A percentile compares a stretch with the other conserved stretches of the same genome.
Evolutionary conservation across 2,113 vertebrate genomes (phyloP).

Genomic region (Cariama cristata): DNA sequence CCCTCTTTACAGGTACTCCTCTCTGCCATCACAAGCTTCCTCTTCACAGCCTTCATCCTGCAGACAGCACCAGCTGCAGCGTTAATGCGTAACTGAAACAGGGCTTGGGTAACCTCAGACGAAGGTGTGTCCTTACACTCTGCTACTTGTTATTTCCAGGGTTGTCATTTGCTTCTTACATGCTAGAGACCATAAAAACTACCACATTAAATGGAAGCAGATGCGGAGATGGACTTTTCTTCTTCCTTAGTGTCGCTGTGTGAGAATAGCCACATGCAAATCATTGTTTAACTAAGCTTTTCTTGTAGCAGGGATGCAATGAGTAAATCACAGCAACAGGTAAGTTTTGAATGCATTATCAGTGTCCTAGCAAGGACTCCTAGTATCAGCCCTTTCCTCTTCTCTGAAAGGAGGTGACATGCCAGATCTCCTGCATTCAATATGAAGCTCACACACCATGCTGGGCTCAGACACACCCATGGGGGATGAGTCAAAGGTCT

Average conservation of each 20-base stretch:
- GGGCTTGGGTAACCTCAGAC: background rate
- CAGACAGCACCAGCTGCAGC: background rate
- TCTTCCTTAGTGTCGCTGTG: background rate
- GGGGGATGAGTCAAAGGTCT: background rate
- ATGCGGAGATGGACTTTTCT: background rate
- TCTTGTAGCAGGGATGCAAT: background rate
- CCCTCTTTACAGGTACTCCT: rapidly evolving
- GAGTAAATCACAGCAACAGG: background rate
- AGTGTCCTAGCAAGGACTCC: background rate
- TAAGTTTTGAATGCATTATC: background rate
- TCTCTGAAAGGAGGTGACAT: background rate
- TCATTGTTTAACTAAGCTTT: background rate
- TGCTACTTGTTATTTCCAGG: background rate
- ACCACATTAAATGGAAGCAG: background rate
- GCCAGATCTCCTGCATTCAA: background rate
- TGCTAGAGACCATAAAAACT: background rate
- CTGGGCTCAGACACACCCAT: background rate
- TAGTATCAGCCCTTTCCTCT: background rate
- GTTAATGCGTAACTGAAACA: background rate
- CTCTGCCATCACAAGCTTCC: background rate
- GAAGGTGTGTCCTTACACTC: background rate
- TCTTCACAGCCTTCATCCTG: background rate
- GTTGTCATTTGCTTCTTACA: background rate
- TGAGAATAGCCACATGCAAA: background rate
- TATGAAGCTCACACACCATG: background rate